Percentiles rank a stretch among this genome's conserved stretches.
Conservation (phyloP, 2,113 vertebrate genomes). For the Holacanthus passer region DNA sequence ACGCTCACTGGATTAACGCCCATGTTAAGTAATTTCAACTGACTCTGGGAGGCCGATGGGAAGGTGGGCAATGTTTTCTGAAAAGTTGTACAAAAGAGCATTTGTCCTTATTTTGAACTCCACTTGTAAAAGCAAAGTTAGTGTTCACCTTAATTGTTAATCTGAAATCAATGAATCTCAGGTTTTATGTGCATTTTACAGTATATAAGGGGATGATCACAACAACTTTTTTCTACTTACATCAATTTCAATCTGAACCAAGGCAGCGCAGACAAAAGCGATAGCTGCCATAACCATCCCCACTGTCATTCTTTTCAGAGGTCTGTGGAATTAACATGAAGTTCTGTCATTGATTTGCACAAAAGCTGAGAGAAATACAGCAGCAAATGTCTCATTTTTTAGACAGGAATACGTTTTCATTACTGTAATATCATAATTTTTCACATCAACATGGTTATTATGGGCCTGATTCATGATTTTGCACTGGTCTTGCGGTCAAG, state of each 20-base stretch:
- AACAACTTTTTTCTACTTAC: constrained; percentile 85
- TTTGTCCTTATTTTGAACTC: background rate
- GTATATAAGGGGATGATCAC: background rate
- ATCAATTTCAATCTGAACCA: constrained; percentile 92
- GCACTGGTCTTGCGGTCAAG: too few species aligned
- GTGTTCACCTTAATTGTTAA: background rate
- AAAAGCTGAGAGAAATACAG: background rate
- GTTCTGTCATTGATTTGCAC: constrained; percentile 14
- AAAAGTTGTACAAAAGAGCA: constrained; percentile 19
- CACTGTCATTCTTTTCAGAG: constrained; percentile 93
- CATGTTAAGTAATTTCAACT: constrained; percentile 91
- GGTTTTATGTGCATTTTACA: background rate
- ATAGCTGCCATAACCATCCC: constrained; percentile 93
- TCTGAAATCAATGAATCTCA: background rate
- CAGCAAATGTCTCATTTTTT: background rate
- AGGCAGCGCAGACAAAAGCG: constrained; percentile 91
- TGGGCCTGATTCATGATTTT: background rate
- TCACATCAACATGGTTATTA: too few species aligned
- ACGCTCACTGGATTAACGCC: constrained; percentile 61
- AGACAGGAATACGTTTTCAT: background rate
- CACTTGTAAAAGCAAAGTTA: background rate
- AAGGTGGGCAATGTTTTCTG: constrained; percentile 92
- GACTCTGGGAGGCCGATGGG: constrained; percentile 82
- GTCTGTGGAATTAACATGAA: constrained; percentile 79
- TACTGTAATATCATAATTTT: background rate